These are phyloP conservation scores for Lethenteron reissneri DNA, from an alignment of 2,113 vertebrate genomes.

Conservation along the genomic window DNA sequence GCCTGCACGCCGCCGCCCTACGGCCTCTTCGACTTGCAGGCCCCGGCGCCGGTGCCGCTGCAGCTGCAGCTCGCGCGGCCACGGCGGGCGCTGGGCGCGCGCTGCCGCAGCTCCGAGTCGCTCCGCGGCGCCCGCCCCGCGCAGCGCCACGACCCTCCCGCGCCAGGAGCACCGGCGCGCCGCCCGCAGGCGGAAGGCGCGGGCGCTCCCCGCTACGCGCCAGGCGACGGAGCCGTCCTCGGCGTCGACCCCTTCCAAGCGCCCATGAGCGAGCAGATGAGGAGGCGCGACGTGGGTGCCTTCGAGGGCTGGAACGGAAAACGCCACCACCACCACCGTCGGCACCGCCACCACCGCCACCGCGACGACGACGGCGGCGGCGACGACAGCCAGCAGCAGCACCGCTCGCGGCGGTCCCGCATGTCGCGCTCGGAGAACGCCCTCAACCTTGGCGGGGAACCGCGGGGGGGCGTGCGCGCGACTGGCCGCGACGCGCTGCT, in stretches of 20 bases:
- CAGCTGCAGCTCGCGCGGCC: slow-evolving; percentile 11
- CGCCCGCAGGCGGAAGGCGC: slow-evolving; percentile 60
- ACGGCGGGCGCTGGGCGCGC: neutral
- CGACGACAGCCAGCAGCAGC: slow-evolving; percentile 39
- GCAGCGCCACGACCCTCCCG: slow-evolving; percentile 34
- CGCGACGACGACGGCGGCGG: slow-evolving; percentile 38
- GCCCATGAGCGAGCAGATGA: slow-evolving; percentile 55
- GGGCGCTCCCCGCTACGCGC: slow-evolving; percentile 17
- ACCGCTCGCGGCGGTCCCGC: slow-evolving; percentile 42
- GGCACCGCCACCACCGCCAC: slow-evolving; percentile 6
- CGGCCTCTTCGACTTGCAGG: slow-evolving; percentile 30
- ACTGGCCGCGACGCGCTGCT: neutral
- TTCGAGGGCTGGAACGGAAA: neutral
- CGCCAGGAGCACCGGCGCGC: slow-evolving; percentile 34
- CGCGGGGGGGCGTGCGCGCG: neutral
- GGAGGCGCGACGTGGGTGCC: slow-evolving; percentile 20
- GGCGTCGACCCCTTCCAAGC: slow-evolving; percentile 34
- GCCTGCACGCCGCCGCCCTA: slow-evolving; percentile 50
- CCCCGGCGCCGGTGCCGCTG: slow-evolving; percentile 28
- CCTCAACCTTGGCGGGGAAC: slow-evolving; percentile 43
- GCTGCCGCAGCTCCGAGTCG: neutral
- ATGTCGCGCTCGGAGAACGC: slow-evolving; percentile 87
- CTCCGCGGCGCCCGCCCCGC: slow-evolving; percentile 17
- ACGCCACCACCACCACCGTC: neutral
- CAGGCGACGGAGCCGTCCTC: slow-evolving; percentile 30